These are phyloP conservation scores for Phrynosoma platyrhinos DNA, from an alignment of 2,113 vertebrate species.

Conservation along the genomic window DNA sequence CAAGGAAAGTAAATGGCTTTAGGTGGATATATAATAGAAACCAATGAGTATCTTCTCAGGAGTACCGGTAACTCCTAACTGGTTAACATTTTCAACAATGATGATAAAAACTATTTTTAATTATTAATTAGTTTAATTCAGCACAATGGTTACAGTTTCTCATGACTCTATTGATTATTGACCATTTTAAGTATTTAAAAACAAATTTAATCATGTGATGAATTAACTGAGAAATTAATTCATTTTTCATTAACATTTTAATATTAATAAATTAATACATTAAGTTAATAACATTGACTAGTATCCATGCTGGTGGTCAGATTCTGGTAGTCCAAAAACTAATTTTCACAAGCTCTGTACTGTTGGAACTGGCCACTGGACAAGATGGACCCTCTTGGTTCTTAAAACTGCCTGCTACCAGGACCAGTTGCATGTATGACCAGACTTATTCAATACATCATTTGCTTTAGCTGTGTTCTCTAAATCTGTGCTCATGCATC, in stretches of 20 bases:
- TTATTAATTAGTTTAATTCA: too few relatives aligned
- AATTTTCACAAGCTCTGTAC: background rate
- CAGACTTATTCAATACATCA: background rate
- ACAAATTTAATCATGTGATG: background rate
- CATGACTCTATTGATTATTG: too few relatives aligned
- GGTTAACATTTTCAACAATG: too few relatives aligned
- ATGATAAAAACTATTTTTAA: too few relatives aligned
- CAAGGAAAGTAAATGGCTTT: too few relatives aligned
- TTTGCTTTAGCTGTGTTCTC: conserved; percentile 43
- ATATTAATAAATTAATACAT: background rate
- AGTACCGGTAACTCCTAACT: too few relatives aligned
- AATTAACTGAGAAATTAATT: background rate
- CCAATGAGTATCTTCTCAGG: too few relatives aligned
- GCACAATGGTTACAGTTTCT: too few relatives aligned
- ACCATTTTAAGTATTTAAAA: background rate
- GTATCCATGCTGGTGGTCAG: too few relatives aligned
- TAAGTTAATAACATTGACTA: background rate
- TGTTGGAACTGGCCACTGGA: background rate
- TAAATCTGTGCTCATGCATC: conserved; percentile 17
- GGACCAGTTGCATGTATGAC: background rate
- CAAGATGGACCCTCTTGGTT: too few relatives aligned
- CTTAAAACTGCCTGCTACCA: background rate
- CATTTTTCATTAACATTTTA: background rate
- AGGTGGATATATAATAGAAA: too few relatives aligned
- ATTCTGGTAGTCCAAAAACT: too few relatives aligned